These are phyloP conservation scores for Aspiorhynchus laticeps DNA, from an alignment of 2,113 vertebrate species.

Conservation along the genomic window DNA sequence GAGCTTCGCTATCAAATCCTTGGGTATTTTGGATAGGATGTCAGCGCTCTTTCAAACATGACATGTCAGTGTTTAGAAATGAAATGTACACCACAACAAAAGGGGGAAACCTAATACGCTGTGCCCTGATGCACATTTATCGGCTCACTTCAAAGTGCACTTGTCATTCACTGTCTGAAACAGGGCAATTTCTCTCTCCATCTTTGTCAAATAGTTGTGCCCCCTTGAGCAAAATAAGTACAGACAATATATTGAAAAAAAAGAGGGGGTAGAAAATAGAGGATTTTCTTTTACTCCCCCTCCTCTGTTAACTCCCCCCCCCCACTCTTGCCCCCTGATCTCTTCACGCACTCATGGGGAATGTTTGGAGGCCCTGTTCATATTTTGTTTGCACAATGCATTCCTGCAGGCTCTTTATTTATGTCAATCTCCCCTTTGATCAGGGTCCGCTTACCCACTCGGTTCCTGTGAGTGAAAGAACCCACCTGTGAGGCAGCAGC, in stretches of 20 bases:
- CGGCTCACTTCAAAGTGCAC: constrained; percentile 62
- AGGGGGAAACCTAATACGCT: constrained; percentile 68
- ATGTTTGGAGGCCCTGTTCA: constrained; percentile 80
- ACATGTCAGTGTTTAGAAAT: constrained; percentile 70
- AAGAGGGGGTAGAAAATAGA: constrained; percentile 63
- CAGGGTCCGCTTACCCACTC: constrained; percentile 77
- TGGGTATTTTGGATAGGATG: constrained; percentile 71
- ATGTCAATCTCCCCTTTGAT: constrained; percentile 81
- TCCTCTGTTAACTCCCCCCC: constrained; percentile 37
- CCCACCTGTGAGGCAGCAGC: constrained; percentile 86
- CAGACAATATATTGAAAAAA: constrained; percentile 52
- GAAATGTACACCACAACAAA: constrained; percentile 70
- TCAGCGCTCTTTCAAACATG: constrained; percentile 66
- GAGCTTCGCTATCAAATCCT: constrained; percentile 77
- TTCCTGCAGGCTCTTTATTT: constrained; percentile 85
- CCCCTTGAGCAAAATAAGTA: constrained; percentile 40
- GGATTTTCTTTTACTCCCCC: constrained; percentile 6
- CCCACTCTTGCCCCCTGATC: constrained; percentile 42
- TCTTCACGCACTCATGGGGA: constrained; percentile 66
- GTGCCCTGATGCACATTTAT: constrained; percentile 64
- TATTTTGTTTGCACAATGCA: constrained; percentile 84
- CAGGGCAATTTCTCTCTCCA: constrained; percentile 21
- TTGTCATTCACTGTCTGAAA: constrained; percentile 51
- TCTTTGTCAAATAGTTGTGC: constrained; percentile 5
- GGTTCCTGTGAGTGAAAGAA: constrained; percentile 86